Conservation (phyloP, 2,113 vertebrate genomes). For the Vanacampus margaritifer region DNA sequence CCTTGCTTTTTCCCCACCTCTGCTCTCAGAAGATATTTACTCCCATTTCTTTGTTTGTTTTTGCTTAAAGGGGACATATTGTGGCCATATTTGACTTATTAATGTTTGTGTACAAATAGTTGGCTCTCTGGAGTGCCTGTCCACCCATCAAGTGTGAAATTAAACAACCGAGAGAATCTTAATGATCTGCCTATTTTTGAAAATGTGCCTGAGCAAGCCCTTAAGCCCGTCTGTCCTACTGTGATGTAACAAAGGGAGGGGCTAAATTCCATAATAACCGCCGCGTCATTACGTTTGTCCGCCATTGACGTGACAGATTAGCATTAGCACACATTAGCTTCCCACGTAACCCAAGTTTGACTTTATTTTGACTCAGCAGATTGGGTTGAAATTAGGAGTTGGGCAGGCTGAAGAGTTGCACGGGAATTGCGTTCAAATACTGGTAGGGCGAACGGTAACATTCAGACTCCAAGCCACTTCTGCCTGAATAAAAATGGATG, state of each 20-base stretch:
- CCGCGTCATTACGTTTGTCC: not conserved
- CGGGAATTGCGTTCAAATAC: too few species aligned
- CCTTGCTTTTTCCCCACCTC: conserved; percentile 75
- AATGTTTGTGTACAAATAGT: not conserved
- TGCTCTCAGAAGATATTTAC: conserved; percentile 77
- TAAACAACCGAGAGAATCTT: not conserved
- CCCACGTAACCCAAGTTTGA: not conserved
- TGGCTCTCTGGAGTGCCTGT: not conserved
- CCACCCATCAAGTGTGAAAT: not conserved
- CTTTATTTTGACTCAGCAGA: too few species aligned
- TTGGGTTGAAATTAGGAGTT: too few species aligned
- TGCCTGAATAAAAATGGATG: too few species aligned
- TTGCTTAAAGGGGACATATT: conserved; percentile 10
- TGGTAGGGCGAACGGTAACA: too few species aligned
- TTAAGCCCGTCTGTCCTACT: not conserved
- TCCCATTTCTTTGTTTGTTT: conserved; percentile 62
- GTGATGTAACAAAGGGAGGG: not conserved
- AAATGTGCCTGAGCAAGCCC: not conserved
- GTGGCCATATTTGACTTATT: not conserved
- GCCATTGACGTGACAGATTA: not conserved
- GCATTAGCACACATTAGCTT: not conserved
- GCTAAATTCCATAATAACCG: not conserved
- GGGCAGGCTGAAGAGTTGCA: too few species aligned
- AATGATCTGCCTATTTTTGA: not conserved
- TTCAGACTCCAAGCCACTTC: too few species aligned